Evolutionary conservation across 2,113 vertebrate species (phyloP).

Genomic region (Lycaon pictus): DNA sequence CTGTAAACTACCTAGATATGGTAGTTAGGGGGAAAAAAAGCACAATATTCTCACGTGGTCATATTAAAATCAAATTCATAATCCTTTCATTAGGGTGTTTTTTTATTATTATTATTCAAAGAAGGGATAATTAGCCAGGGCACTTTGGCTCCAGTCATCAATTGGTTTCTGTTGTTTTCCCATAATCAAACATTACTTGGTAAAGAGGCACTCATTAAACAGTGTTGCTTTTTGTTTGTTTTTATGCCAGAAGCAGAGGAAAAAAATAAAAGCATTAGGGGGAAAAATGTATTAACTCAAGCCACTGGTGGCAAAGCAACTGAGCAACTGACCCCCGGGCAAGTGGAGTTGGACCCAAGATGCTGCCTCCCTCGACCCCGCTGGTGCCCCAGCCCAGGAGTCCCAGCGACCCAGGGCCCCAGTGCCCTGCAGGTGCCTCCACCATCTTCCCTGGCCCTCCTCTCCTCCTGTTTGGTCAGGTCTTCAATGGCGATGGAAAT

Average conservation of each 20-base stretch:
- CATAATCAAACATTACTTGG: background rate
- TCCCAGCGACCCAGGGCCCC: background rate
- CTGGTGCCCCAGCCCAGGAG: fast-evolving
- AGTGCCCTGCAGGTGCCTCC: background rate
- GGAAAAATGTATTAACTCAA: background rate
- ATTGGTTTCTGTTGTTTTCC: background rate
- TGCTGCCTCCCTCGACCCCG: background rate
- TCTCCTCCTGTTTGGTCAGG: background rate
- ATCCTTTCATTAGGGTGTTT: no score
- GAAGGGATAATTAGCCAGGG: no score
- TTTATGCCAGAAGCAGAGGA: background rate
- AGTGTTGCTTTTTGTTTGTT: background rate
- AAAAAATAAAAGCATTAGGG: background rate
- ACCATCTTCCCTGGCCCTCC: fast-evolving
- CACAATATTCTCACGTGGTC: background rate
- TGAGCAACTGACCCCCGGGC: background rate
- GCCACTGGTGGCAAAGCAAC: background rate
- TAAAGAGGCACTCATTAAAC: background rate
- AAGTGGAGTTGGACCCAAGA: fast-evolving
- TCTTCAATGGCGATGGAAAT: conserved; percentile 21
- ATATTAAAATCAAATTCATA: no score
- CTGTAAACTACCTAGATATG: background rate
- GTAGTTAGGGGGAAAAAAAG: background rate
- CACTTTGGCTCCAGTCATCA: fast-evolving
- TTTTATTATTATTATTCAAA: background rate